Evolutionary conservation across 1,140 invertebrate species (phyloP).

Genomic region (Hormaphis cornu): DNA sequence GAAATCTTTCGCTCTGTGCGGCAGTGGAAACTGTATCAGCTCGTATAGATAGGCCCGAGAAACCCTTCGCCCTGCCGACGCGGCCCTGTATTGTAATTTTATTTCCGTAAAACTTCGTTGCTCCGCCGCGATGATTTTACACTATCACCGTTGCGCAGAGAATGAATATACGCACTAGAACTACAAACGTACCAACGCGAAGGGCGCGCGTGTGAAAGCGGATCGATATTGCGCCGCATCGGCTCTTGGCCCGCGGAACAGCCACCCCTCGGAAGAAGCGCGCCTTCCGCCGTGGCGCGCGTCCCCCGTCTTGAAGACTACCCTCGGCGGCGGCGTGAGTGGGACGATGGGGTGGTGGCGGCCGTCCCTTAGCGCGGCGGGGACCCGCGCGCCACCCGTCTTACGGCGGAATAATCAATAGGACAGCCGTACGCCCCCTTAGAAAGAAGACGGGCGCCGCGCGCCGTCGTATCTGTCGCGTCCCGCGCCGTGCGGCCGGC

Average conservation of each 20-base stretch:
- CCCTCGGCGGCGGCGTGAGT: slow-evolving; percentile 10
- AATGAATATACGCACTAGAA: background rate
- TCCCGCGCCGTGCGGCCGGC: background rate
- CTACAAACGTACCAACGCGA: too few species aligned
- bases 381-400: slow-evolving; percentile 16
- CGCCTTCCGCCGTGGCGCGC: too few species aligned
- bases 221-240: slow-evolving; percentile 13
- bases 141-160: too few species aligned
- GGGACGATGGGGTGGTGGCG: too few species aligned
- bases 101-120: too few species aligned
- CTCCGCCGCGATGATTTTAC: too few species aligned
- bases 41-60: too few species aligned
- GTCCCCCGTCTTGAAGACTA: slow-evolving; percentile 17
- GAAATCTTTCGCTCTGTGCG: too few species aligned
- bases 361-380: slow-evolving; percentile 10
- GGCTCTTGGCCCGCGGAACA: slow-evolving; percentile 15
- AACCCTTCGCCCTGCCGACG: too few species aligned
- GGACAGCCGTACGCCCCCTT: slow-evolving; percentile 10
- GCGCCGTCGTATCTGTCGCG: slow-evolving; percentile 12
- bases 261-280: slow-evolving; percentile 6
- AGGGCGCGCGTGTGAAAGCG: background rate
- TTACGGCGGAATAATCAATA: slow-evolving; percentile 26
- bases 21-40: too few species aligned
- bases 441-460: slow-evolving; percentile 15
- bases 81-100: too few species aligned